Conservation (phyloP, 2,797 vertebrate genomes). For the Sciurus carolinensis region DNA sequence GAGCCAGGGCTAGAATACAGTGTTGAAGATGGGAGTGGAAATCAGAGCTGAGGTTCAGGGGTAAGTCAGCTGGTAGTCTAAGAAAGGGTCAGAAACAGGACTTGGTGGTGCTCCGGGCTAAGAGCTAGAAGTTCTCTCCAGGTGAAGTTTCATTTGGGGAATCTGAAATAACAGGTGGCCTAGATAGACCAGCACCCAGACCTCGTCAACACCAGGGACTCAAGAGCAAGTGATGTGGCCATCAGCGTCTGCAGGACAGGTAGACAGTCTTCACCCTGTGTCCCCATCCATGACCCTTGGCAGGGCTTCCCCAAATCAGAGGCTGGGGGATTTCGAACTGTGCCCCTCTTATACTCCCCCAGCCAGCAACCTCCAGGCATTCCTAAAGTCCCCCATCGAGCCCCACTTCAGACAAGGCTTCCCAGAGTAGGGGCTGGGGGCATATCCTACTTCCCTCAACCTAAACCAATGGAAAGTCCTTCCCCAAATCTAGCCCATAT, state of each 20-base stretch:
- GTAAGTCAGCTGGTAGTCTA: neutral
- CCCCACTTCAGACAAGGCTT: neutral
- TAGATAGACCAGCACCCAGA: neutral
- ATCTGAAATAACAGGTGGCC: constrained; percentile 65
- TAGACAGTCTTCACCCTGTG: neutral
- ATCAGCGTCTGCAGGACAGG: neutral
- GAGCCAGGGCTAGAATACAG: neutral
- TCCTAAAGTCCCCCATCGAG: constrained; percentile 7
- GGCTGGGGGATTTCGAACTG: neutral
- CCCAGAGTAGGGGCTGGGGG: neutral
- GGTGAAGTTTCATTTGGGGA: neutral
- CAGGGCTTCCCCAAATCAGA: neutral
- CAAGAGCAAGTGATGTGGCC: neutral
- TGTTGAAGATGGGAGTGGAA: neutral
- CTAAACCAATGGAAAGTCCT: neutral
- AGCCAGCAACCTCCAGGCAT: neutral
- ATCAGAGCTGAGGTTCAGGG: neutral
- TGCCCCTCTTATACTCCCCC: neutral
- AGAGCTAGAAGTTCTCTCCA: neutral
- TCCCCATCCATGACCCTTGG: neutral
- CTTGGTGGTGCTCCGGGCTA: neutral
- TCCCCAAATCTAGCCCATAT: neutral
- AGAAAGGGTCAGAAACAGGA: neutral
- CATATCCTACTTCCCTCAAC: neutral
- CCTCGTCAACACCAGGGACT: neutral